phyloP scores from a whole-genome alignment of 2,797 vertebrate species.

The Thripadectes ignobilis region DNA sequence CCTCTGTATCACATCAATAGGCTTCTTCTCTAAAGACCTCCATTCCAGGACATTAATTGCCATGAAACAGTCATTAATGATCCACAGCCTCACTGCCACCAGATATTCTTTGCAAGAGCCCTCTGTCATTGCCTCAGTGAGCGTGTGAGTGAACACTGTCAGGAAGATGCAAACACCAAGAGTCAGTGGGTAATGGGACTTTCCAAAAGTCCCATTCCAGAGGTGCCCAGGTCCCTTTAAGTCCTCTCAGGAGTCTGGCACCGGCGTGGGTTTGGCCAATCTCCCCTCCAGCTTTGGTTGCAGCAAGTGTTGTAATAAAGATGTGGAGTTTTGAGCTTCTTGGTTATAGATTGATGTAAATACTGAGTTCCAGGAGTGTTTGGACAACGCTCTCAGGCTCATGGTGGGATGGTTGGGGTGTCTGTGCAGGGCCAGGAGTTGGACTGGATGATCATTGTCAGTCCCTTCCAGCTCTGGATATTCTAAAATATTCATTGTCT shows the following conservation, averaged over 20 bases:
- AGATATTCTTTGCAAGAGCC: neutral
- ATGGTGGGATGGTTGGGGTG: neutral
- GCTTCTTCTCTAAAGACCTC: neutral
- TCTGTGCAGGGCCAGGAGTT: neutral
- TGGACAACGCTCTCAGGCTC: neutral
- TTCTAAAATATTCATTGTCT: rapidly evolving
- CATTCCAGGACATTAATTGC: neutral
- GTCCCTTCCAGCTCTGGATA: neutral
- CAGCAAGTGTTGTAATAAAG: neutral
- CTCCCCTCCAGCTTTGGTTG: neutral
- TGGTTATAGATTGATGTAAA: neutral
- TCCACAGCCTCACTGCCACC: neutral
- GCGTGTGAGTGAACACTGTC: neutral
- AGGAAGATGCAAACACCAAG: neutral
- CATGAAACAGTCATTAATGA: neutral
- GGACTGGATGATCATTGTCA: neutral
- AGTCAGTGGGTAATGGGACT: neutral
- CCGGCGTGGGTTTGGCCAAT: neutral
- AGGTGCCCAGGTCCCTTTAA: neutral
- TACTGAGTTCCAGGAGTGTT: neutral
- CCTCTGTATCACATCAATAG: neutral
- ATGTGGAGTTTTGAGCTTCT: neutral
- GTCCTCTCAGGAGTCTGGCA: neutral
- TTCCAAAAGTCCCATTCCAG: neutral
- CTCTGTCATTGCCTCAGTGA: neutral